Evolutionary conservation across 2,888 invertebrate species (phyloP).

Genomic region (Hololepta plana): DNA sequence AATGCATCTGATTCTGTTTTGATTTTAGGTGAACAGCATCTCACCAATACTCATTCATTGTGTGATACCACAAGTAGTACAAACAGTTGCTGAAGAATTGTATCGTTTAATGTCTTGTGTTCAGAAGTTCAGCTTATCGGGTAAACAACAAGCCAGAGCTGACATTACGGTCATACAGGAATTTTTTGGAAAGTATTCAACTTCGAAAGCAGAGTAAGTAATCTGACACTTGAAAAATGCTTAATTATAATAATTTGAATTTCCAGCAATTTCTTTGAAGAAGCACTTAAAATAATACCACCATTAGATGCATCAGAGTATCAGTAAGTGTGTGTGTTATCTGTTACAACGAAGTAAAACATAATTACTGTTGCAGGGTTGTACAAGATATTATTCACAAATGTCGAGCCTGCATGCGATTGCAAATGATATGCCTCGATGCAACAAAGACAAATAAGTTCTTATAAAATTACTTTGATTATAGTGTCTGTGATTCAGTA

Average conservation of each 20-base stretch:
- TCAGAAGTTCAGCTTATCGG: slow-evolving; percentile 44
- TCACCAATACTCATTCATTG: slow-evolving; percentile 61
- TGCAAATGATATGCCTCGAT: too few species aligned
- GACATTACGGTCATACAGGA: slow-evolving; percentile 54
- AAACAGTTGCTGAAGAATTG: slow-evolving; percentile 85
- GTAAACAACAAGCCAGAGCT: slow-evolving; percentile 61
- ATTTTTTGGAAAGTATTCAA: slow-evolving; percentile 43
- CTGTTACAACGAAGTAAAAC: too few species aligned
- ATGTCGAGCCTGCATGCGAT: too few species aligned
- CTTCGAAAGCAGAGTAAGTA: slow-evolving; percentile 43
- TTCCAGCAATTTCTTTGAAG: slow-evolving; percentile 56
- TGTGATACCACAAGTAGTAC: slow-evolving; percentile 59
- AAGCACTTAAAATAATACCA: slow-evolving; percentile 64
- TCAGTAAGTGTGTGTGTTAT: slow-evolving; percentile 15
- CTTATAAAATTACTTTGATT: too few species aligned
- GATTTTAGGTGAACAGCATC: slow-evolving; percentile 51
- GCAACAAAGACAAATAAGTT: too few species aligned
- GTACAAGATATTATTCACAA: too few species aligned
- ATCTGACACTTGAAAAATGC: slow-evolving; percentile 1
- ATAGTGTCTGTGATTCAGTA: too few species aligned
- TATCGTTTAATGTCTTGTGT: slow-evolving; percentile 73
- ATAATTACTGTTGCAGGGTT: not conserved
- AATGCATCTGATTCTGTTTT: slow-evolving; percentile 6
- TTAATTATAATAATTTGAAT: slow-evolving; percentile 3
- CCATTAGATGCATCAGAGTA: slow-evolving; percentile 35